Base-by-base conservation (phyloP, 2,113 vertebrate species). In the Festucalex cinctus region DNA sequence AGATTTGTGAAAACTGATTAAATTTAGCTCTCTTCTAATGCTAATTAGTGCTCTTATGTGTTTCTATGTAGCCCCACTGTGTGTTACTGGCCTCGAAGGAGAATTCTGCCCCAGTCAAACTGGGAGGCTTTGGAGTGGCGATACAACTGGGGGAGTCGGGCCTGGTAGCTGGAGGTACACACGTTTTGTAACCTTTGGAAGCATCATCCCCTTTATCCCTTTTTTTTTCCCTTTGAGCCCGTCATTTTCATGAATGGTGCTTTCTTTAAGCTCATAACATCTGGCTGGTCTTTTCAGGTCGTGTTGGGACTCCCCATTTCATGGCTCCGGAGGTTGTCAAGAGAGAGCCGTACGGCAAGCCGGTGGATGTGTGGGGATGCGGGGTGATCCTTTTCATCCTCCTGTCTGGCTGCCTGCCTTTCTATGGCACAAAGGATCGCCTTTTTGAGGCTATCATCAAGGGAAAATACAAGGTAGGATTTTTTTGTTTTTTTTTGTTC, bases 281-380 rank as follows among this genome's bases (percentile, higher is more conserved):
- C 36, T 28, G 17, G 9, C 28, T 48, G 10, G 36, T 20, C 37
- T 28, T 49, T 73, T 57, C 84, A 98, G 97, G 97, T 70, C 94
- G 97, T 3, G 97, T 99, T 61, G 97, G 97, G 63, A 99, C 97
- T 20, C 97, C 97, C 76, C 97, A 99, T 88, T 99, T 99, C 90
- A 99, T 99, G 97, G 97, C 97, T 68, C 97, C 97, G 48, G 97
- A 99, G 88, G 97, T 99, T 69, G 97, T 99, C 74, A 99, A 99
- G 92, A 90, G 97, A 83, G 97, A 99, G 83, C 97, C 97, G 0
- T 99, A 99, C 12, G 97, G 97, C 67, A 98, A 98, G 78, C 97
- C 97, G 1, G 97, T 99, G 78, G 97, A 99, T 57, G 97, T 99
- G 76, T 99, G 97, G 97, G 97, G 97, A 69, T 99, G 97, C 39